Conservation (phyloP, 2,797 vertebrate genomes). For the Thalassophryne amazonica region DNA sequence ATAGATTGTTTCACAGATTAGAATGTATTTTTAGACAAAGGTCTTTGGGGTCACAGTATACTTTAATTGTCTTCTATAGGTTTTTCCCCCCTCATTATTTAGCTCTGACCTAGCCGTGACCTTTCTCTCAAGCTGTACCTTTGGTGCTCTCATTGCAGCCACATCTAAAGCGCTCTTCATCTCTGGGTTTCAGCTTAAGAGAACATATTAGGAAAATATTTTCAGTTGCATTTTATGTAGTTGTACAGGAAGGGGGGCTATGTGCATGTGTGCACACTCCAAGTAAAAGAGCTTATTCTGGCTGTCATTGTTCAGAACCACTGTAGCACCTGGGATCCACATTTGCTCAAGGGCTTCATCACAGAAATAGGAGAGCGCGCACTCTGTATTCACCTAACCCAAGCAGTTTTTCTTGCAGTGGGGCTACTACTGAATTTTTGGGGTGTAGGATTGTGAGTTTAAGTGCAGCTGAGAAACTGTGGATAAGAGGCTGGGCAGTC, state of each 20-base stretch:
- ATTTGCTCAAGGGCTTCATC: conserved; percentile 37
- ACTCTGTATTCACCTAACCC: conserved; percentile 19
- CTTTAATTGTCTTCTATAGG: too few relatives aligned
- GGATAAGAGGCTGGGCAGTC: conserved; percentile 8
- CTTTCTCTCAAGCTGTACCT: conserved; percentile 37
- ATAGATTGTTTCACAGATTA: too few relatives aligned
- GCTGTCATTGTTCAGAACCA: neutral
- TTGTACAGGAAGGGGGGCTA: neutral
- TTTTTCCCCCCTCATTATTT: too few relatives aligned
- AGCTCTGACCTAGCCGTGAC: conserved; percentile 35
- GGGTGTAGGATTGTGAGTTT: conserved; percentile 7
- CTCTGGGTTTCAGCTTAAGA: conserved; percentile 15
- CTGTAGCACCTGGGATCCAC: neutral
- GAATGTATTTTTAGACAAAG: too few relatives aligned
- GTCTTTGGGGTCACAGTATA: too few relatives aligned
- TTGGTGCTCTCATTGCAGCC: conserved; percentile 42
- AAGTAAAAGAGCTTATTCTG: neutral
- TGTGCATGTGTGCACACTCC: too few relatives aligned
- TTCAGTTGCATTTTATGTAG: neutral
- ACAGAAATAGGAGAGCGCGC: conserved; percentile 23
- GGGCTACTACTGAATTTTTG: conserved; percentile 13
- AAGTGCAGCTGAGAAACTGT: conserved; percentile 24
- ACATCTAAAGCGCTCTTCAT: conserved; percentile 37
- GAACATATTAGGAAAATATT: conserved; percentile 13
- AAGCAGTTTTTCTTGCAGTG: conserved; percentile 14